Conservation (phyloP, 2,888 invertebrate genomes). For the Encarsia formosa region DNA sequence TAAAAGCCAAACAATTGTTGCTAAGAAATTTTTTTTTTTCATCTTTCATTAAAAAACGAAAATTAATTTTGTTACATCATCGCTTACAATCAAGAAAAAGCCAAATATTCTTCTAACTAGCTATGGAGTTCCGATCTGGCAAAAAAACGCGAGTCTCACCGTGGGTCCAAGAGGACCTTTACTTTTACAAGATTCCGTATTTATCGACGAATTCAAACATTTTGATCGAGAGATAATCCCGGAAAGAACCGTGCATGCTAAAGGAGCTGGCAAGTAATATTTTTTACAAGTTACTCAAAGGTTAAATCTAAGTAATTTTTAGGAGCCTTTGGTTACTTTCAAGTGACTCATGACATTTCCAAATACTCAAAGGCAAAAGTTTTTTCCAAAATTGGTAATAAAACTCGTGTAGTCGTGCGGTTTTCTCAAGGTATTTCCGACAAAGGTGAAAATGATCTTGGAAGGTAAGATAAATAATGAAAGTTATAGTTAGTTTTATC, state of each 20-base stretch:
- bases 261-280: conserved; percentile 69
- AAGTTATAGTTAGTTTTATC: too few species aligned
- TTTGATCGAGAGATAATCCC: conserved; percentile 92
- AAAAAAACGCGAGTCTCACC: conserved; percentile 73
- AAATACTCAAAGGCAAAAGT: conserved; percentile 75
- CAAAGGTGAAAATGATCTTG: conserved; percentile 86
- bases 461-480: too few species aligned
- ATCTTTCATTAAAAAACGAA: too few species aligned
- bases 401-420: conserved; percentile 73
- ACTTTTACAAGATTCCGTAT: conserved; percentile 79
- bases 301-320: neutral
- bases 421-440: conserved; percentile 90
- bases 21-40: too few species aligned
- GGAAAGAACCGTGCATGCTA: conserved; percentile 93
- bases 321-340: conserved; percentile 81
- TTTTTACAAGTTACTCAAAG: neutral
- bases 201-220: conserved; percentile 74
- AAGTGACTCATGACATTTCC: conserved; percentile 81
- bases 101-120: conserved; percentile 81
- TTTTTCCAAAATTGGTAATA: conserved; percentile 73
- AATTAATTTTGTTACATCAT: too few species aligned
- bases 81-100: too few species aligned
- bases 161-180: conserved; percentile 81
- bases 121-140: conserved; percentile 75
- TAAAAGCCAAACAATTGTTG: too few species aligned